Evolutionary conservation across 2,888 invertebrate species (phyloP).

Genomic region (Synanthedon myopaeformis): DNA sequence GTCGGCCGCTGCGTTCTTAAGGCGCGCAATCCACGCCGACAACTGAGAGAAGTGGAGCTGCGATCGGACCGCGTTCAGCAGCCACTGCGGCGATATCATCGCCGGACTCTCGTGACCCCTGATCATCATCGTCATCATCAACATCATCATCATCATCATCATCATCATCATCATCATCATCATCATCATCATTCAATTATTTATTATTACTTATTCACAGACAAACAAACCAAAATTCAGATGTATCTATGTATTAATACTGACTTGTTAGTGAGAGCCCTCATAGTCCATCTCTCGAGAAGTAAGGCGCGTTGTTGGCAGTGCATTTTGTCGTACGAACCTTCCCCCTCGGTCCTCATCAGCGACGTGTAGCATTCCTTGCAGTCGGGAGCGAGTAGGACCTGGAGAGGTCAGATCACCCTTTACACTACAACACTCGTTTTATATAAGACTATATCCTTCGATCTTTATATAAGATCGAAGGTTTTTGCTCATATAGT

Average conservation of each 20-base stretch:
- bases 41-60: constrained; percentile 97
- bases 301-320: constrained; percentile 66
- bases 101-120: constrained; percentile 52
- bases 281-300: constrained; percentile 87
- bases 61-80: constrained; percentile 93
- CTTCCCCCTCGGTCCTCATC: constrained; percentile 33
- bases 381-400: constrained; percentile 79
- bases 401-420: too few species aligned
- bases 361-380: constrained; percentile 69
- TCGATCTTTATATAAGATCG: too few species aligned
- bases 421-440: too few species aligned
- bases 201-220: too few species aligned
- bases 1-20: constrained; percentile 24
- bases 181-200: too few species aligned
- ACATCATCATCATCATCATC: too few species aligned
- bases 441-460: too few species aligned
- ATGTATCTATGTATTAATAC: too few species aligned
- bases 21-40: constrained; percentile 85
- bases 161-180: too few species aligned
- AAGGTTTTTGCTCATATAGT: too few species aligned
- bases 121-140: constrained; percentile 3
- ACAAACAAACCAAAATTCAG: too few species aligned
- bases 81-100: constrained; percentile 73
- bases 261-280: constrained; percentile 65
- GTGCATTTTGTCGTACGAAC: constrained; percentile 37